Evolutionary conservation across 1,140 invertebrate genomes (phyloP).

Genomic region (Holcopasites calliopsidis): DNA sequence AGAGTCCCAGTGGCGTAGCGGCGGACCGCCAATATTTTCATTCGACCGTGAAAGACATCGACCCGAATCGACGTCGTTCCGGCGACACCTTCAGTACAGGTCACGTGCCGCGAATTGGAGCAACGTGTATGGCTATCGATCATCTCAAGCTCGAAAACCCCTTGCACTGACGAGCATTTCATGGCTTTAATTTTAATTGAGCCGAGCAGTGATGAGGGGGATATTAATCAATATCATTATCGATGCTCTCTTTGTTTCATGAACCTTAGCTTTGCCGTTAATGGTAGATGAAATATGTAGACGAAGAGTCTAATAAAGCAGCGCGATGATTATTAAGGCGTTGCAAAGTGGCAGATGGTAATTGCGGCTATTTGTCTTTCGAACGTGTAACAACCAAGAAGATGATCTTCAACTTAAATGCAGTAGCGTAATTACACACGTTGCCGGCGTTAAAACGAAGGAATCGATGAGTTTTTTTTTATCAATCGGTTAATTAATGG

Average conservation of each 20-base stretch:
- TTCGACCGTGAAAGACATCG: constrained; percentile 16
- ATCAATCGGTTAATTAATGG: constrained; percentile 12
- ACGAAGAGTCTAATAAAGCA: neutral
- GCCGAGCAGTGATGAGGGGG: no score
- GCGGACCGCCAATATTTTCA: constrained; percentile 37
- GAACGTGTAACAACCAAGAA: no score
- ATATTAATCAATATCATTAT: neutral
- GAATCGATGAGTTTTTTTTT: neutral
- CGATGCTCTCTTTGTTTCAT: neutral
- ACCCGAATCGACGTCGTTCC: neutral
- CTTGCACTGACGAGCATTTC: neutral
- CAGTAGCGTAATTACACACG: constrained; percentile 10
- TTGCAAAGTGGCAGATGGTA: neutral
- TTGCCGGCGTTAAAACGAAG: neutral
- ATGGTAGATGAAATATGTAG: neutral
- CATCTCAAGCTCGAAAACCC: neutral
- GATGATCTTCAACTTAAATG: neutral
- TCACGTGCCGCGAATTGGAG: neutral
- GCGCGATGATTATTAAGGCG: neutral
- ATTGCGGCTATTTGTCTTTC: constrained; percentile 1
- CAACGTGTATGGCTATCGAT: neutral
- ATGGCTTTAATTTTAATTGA: neutral
- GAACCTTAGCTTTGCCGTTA: no score
- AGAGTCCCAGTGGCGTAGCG: constrained; percentile 72
- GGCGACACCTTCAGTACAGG: neutral